These are phyloP conservation scores for Glareola pratincola DNA, from an alignment of 2,113 vertebrate species.

Conservation along the genomic window DNA sequence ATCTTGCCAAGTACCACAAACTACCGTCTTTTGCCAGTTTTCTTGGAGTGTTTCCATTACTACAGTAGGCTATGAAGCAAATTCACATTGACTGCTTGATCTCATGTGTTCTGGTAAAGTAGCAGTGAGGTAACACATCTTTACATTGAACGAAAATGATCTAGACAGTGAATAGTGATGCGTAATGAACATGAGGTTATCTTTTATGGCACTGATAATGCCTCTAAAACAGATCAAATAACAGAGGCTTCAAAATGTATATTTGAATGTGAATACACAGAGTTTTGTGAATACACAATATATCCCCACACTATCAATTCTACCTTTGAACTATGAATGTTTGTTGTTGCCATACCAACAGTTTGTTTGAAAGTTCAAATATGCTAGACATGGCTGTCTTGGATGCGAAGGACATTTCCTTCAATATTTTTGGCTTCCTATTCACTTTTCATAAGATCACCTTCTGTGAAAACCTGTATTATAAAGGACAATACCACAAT, in stretches of 20 bases:
- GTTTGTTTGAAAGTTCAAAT: conserved; percentile 45
- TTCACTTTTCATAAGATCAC: background rate
- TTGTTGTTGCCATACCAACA: conserved; percentile 58
- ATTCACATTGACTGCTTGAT: background rate
- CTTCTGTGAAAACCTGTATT: background rate
- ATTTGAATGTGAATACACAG: background rate
- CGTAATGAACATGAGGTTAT: background rate
- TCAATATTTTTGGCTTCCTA: background rate
- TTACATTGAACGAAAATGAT: background rate
- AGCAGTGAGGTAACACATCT: background rate
- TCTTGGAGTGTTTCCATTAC: conserved; percentile 3
- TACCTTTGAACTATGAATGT: conserved; percentile 20
- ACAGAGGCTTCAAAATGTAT: background rate
- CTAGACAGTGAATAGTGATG: background rate
- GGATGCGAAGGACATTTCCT: background rate
- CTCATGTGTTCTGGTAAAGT: background rate
- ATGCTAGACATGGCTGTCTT: background rate
- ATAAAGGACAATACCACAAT: background rate
- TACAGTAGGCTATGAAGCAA: background rate
- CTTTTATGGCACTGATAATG: background rate
- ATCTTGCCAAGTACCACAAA: conserved; percentile 14
- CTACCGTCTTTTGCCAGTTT: conserved; percentile 10
- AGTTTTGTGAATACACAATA: background rate
- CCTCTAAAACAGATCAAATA: background rate
- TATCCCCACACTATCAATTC: background rate